Percentiles rank a stretch among this genome's conserved stretches.
These are phyloP conservation scores for Cercopithecus petaurista DNA, from an alignment of 2,797 vertebrate species.

Conservation along the genomic window DNA sequence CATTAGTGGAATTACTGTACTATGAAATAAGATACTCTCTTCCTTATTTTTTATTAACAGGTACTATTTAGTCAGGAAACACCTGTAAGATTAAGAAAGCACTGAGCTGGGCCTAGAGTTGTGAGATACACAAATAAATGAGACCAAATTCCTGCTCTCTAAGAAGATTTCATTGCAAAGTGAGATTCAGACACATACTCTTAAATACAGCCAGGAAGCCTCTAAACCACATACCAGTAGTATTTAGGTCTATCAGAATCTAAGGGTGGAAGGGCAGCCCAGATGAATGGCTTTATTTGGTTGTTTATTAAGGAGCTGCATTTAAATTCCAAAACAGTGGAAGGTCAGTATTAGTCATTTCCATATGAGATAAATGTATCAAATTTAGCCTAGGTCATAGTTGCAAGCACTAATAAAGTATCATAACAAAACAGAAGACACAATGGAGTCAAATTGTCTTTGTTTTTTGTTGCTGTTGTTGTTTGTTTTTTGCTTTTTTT, in stretches of 20 bases:
- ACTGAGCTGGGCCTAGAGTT: neutral
- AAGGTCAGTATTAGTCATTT: neutral
- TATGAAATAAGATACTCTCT: neutral
- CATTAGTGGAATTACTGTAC: neutral
- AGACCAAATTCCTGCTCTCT: neutral
- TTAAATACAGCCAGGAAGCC: neutral
- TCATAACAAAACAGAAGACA: conserved; percentile 39
- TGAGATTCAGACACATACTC: neutral
- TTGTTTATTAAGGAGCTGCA: neutral
- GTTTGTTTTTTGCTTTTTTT: neutral
- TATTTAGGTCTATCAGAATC: neutral
- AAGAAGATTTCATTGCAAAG: neutral
- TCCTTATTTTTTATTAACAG: conserved; percentile 9
- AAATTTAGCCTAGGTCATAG: neutral
- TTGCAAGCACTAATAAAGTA: conserved; percentile 1
- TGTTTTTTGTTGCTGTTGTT: neutral
- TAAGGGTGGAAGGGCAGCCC: neutral
- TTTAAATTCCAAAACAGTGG: neutral
- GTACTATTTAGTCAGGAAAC: conserved; percentile 24
- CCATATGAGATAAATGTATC: neutral
- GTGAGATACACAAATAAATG: neutral
- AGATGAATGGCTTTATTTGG: neutral
- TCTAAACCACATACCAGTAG: neutral
- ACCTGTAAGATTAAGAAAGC: conserved; percentile 22
- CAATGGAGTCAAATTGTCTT: neutral